Evolutionary conservation across 2,888 invertebrate genomes (phyloP).

Genomic region (Heliconius sara): DNA sequence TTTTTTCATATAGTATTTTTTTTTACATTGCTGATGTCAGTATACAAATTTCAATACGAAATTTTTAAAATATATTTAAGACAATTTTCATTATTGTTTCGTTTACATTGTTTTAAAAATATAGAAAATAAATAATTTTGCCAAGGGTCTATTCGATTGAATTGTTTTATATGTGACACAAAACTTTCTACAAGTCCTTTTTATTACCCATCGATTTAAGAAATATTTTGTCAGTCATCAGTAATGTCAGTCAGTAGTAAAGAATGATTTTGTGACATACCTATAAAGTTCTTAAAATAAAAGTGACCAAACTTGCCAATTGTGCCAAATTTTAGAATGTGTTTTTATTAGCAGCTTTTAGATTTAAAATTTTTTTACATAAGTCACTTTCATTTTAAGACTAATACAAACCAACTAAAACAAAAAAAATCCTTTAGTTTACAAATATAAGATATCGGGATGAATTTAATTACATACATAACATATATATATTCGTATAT

Average conservation of each 20-base stretch:
- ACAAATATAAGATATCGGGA: neutral
- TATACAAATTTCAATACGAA: too few species aligned
- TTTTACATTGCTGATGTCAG: too few species aligned
- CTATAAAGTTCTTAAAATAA: neutral
- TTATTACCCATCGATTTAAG: neutral
- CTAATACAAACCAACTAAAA: neutral
- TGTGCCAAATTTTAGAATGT: neutral
- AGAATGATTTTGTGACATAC: neutral
- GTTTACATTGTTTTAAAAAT: neutral
- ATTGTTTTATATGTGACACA: too few species aligned
- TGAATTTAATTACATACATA: constrained; percentile 2
- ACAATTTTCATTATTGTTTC: neutral
- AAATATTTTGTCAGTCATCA: neutral
- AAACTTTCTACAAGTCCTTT: neutral
- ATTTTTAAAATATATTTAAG: neutral
- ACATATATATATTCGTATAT: neutral
- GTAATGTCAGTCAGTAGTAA: neutral
- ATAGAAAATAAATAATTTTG: neutral
- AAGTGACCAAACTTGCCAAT: neutral
- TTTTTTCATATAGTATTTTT: too few species aligned
- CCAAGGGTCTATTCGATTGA: neutral
- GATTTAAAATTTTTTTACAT: neutral
- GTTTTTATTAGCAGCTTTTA: neutral
- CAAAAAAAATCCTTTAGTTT: neutral
- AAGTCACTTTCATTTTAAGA: neutral